Conservation (phyloP, 2,113 vertebrate species). For the Aldabrachelys gigantea region DNA sequence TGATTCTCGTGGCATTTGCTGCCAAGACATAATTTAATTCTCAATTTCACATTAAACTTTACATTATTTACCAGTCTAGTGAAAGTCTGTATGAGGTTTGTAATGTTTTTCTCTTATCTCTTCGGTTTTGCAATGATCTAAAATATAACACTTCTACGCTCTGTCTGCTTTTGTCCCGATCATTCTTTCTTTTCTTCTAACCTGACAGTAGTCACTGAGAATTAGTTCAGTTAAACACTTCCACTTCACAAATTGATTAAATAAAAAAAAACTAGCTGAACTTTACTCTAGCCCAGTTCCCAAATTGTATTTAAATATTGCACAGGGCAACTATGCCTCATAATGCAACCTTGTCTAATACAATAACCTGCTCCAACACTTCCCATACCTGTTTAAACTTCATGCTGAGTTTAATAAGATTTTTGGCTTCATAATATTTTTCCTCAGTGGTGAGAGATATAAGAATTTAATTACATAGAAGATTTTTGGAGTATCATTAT, state of each 20-base stretch:
- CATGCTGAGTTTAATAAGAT: slow-evolving; percentile 64
- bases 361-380: neutral
- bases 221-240: neutral
- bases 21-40: neutral
- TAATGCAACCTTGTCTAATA: neutral
- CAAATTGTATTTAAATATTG: neutral
- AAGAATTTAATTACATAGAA: slow-evolving; percentile 50
- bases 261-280: neutral
- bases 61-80: neutral
- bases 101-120: neutral
- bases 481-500: neutral
- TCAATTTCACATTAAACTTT: neutral
- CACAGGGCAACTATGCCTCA: slow-evolving; percentile 6
- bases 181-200: neutral
- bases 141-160: neutral
- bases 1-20: too few relatives aligned
- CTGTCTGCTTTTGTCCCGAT: neutral
- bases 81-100: neutral
- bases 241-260: neutral
- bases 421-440: slow-evolving; percentile 40
- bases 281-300: neutral
- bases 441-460: slow-evolving; percentile 41
- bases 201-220: neutral
- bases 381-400: slow-evolving; percentile 22
- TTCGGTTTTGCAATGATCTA: neutral